phyloP scores from a whole-genome alignment of 2,797 vertebrate genomes.

The Amblyraja radiata region DNA sequence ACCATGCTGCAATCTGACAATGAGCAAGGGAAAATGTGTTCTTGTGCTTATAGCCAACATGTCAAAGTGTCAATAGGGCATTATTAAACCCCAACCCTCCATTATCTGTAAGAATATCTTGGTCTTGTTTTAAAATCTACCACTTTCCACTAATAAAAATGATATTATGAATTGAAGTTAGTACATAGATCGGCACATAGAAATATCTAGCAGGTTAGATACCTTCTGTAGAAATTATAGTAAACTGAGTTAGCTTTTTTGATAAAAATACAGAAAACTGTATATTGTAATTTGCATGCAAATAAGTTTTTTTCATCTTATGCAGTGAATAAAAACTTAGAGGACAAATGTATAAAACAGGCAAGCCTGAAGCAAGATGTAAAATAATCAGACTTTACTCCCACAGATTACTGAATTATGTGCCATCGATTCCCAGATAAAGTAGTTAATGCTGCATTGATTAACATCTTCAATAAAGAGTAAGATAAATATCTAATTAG shows the following conservation, averaged over 20 bases:
- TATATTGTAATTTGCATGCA: neutral
- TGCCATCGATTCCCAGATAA: neutral
- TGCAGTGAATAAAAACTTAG: neutral
- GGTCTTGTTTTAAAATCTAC: neutral
- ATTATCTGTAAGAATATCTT: neutral
- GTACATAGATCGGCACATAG: neutral
- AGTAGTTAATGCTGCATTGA: neutral
- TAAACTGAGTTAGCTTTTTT: neutral
- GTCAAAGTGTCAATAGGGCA: neutral
- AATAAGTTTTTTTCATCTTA: neutral
- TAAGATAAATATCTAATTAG: slow-evolving; percentile 18
- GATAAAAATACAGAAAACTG: neutral
- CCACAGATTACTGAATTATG: neutral
- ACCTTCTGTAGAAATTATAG: neutral
- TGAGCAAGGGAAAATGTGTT: neutral
- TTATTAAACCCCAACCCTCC: neutral
- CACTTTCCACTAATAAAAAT: neutral
- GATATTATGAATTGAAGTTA: neutral
- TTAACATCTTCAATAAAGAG: slow-evolving; percentile 24
- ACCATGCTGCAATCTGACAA: neutral
- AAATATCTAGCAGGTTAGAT: neutral
- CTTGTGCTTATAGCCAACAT: neutral
- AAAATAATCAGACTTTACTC: neutral
- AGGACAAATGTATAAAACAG: neutral
- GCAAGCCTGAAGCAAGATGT: neutral